Base-by-base conservation (phyloP, 2,888 invertebrate species). In the Leucoptera coffeella region DNA sequence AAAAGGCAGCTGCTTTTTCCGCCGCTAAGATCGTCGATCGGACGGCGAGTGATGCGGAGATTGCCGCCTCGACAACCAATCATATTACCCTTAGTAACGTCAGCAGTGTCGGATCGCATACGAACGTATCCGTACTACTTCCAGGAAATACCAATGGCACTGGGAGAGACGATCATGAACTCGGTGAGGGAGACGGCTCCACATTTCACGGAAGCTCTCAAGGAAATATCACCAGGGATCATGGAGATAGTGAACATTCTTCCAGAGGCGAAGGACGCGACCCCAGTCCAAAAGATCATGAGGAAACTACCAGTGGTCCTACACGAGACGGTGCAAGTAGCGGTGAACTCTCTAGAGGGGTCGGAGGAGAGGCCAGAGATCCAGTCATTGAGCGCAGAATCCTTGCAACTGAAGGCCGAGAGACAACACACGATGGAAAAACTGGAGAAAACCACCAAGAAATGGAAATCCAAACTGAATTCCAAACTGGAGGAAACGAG, bases 121-220 rank as follows among this genome's bases (percentile, higher is more conserved):
- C 52, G 65, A 44, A 49, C 62, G 12, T 65, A 65, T 40, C 69
- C 67, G 3, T 57, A 67, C 29, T 67, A 67, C 42, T 53, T 69
- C 30, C 64, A 65, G 53, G 67, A 69, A 47, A 67, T 69, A 39
- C 69, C 69, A 14, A 38, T 65, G 39, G 65, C 67, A 5, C 43
- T 69, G 23, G 56, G 64, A 32, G 69, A 69, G 38, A 61, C 65
- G 1, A 61, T 69, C 31, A 50, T 64, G 52, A 61, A 64, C 12
- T 55, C 67, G 21, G 53, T 69, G 35, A 54, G 56, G 38, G 67
- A 62, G 46, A 56, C 59, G 11, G 61, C 67, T 2, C 69, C 69
- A 8, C 69, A 64, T 35, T 49, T 69, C 32, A 64, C 69, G 15
- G 60, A 50, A 42, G 58, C 69, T 2, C 35, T 69, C 38, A 61